phyloP scores from a whole-genome alignment of 2,888 invertebrate species.

The Invenusta paracnida region DNA sequence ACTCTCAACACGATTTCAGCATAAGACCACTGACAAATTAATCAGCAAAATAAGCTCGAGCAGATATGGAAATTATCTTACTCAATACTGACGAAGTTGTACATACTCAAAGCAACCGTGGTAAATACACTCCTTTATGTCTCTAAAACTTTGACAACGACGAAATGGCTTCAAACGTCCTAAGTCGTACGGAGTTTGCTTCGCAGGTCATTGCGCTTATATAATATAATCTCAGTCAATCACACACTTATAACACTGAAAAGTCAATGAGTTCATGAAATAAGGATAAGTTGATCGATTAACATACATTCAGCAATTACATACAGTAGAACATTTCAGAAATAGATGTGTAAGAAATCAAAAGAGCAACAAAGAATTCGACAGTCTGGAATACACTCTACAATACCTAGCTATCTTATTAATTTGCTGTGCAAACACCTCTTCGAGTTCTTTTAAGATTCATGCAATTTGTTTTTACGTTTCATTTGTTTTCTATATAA shows the following conservation, averaged over 20 bases:
- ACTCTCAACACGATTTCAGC: neutral
- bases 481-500: no score
- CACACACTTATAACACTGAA: neutral
- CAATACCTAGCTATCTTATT: neutral
- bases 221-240: neutral
- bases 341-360: neutral
- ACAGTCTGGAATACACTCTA: neutral
- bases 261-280: neutral
- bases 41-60: no score
- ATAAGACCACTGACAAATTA: neutral
- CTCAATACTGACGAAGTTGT: neutral
- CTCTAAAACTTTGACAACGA: neutral
- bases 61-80: neutral
- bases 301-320: no score
- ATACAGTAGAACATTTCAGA: neutral
- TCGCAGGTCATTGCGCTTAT: neutral
- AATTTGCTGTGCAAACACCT: neutral
- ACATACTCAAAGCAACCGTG: neutral
- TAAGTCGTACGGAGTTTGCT: neutral
- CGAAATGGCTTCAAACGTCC: neutral
- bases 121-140: no score
- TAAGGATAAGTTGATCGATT: neutral
- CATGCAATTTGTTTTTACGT: no score
- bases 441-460: neutral
- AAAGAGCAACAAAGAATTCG: neutral